Percentiles rank a stretch among this genome's conserved stretches.
Evolutionary conservation across 2,113 vertebrate species (phyloP).

Genomic region (Speoplatyrhinus poulsoni): DNA sequence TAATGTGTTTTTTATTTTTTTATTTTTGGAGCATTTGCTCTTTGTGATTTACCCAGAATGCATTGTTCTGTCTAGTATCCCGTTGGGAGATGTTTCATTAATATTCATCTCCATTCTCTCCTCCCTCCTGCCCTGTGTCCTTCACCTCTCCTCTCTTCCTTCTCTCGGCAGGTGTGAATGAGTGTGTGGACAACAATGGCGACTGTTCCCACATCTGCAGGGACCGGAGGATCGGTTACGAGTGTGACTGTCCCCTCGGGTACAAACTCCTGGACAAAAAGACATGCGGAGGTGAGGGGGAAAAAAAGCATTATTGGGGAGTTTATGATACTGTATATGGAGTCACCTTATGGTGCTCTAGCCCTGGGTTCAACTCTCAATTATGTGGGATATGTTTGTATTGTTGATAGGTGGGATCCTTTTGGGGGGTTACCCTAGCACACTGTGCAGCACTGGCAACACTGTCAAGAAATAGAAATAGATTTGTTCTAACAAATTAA

Average conservation of each 20-base stretch:
- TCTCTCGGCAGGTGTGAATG: constrained; percentile 68
- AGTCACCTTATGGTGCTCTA: too few species aligned
- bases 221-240: constrained; percentile 88
- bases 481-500: too few species aligned
- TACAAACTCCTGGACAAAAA: constrained; percentile 95
- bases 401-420: too few species aligned
- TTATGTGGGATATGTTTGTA: too few species aligned
- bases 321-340: too few species aligned
- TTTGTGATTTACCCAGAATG: neutral
- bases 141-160: constrained; percentile 5
- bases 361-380: too few species aligned
- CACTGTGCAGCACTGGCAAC: too few species aligned
- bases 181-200: constrained; percentile 88
- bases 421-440: too few species aligned
- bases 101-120: constrained; percentile 10
- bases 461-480: too few species aligned
- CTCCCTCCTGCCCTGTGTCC: neutral
- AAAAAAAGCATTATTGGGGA: neutral
- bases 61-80: constrained; percentile 13
- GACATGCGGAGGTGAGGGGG: constrained; percentile 89
- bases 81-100: constrained; percentile 26
- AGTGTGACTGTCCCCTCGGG: constrained; percentile 91
- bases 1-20: neutral
- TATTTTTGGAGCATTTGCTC: neutral
- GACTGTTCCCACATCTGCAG: constrained; percentile 96